A percentile compares a stretch with the other conserved stretches of the same genome.
Conservation (phyloP, 2,113 vertebrate genomes). For the Myodes glareolus region DNA sequence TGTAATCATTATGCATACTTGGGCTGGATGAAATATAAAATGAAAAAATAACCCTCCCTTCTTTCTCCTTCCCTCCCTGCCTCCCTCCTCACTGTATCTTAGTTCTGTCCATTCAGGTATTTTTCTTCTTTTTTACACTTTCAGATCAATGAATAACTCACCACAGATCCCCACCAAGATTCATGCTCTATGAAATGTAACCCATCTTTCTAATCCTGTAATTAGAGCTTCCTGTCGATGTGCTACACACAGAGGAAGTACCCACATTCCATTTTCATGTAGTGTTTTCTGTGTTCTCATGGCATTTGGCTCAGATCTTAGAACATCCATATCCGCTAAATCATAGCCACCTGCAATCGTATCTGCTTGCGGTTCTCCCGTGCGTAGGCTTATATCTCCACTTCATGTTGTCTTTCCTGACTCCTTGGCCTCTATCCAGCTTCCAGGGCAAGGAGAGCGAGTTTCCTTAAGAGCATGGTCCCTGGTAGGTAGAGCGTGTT, state of each 20-base stretch:
- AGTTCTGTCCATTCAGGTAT: not conserved
- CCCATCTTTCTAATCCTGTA: not conserved
- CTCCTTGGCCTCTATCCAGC: not conserved
- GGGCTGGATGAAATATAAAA: not conserved
- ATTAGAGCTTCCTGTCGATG: not conserved
- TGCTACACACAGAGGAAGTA: not conserved
- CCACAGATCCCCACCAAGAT: not conserved
- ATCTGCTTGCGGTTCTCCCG: not conserved
- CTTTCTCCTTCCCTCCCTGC: not conserved
- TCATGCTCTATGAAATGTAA: not conserved
- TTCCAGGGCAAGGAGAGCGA: not conserved
- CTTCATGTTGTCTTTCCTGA: not conserved
- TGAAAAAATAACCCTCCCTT: not conserved
- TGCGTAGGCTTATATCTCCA: not conserved
- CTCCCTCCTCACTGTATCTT: not conserved
- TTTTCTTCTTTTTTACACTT: not conserved
- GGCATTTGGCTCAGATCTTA: not conserved
- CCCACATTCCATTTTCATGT: not conserved
- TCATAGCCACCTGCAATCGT: not conserved
- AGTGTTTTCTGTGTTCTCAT: not conserved
- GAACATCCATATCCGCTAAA: not conserved
- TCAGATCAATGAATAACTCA: not conserved
- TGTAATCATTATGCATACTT: not conserved
- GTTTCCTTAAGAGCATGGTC: not conserved
- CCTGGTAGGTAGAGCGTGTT: not conserved